Base-by-base conservation (phyloP, 2,888 invertebrate genomes). In the Chesias legatella region DNA sequence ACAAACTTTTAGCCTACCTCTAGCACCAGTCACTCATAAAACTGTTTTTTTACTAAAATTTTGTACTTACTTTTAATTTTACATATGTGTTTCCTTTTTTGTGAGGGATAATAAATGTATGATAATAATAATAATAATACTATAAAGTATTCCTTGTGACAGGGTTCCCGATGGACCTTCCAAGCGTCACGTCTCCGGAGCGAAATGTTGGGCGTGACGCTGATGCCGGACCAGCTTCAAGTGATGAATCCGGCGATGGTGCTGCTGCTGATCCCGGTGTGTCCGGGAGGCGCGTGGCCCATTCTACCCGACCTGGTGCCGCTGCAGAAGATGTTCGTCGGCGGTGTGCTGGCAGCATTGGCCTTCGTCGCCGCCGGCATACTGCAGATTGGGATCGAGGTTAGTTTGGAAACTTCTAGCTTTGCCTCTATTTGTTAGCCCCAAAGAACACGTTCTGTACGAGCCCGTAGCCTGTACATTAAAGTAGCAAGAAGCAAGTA, bases 201-300 rank as follows among this genome's bases (percentile, higher is more conserved):
- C 13, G 86, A 89, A 51, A 69, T 92, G 7, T 73, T 82, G 10
- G 88, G 86, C 0, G 50, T 82, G 5, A 78, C 88, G n/a, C 76
- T 91, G 33, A 85, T 90, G 70, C 95, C 95, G 0, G 95, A 95
- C 66, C 95, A 95, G 79, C 91, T 96, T 81, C 94, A 95, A 59
- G 93, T 94, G 20, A 84, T 94, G 60, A 94, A 94, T 71, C 94
- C 94, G 0, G 89, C 91, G 0, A 88, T 94, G 69, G 93, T 94
- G 8, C 77, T 94, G 10, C 51, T 93, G 3, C 83, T 94, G 68
- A 94, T 94, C 34, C 94, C 94, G 0, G 58, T 91, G 9, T 92
- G 92, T 34, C 86, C 85, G 0, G 85, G 86, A 0, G 86, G 86
- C 0, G 73, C 69, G 0, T 86, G 83, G 71, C 79, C 85, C 0